Conservation (phyloP, 1,140 invertebrate genomes). For the Drosophila erecta region DNA sequence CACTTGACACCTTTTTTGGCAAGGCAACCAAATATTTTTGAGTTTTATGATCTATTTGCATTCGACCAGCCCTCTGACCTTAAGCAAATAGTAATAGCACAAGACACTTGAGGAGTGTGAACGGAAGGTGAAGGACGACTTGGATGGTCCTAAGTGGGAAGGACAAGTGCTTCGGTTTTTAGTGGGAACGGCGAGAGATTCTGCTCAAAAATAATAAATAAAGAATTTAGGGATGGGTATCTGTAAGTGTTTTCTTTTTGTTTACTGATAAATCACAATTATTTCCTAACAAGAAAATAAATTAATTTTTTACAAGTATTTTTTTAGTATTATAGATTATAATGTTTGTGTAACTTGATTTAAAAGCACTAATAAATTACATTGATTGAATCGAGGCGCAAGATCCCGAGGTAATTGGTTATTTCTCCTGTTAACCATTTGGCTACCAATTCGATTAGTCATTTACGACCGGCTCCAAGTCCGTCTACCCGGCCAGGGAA, state of each 20-base stretch:
- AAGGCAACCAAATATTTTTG: constrained; percentile 41
- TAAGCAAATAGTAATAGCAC: constrained; percentile 51
- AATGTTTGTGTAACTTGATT: not conserved
- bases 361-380: not conserved
- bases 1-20: constrained; percentile 61
- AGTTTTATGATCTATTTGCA: constrained; percentile 67
- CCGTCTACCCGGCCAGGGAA: constrained; percentile 5
- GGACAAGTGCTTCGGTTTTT: constrained; percentile 17
- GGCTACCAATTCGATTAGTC: constrained; percentile 68
- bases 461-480: constrained; percentile 42
- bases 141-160: not conserved
- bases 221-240: not conserved
- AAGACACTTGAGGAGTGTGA: constrained; percentile 35
- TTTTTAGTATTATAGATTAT: too few relatives aligned
- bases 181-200: not conserved
- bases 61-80: constrained; percentile 51
- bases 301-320: too few relatives aligned
- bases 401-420: constrained; percentile 9
- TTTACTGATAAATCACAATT: too few relatives aligned
- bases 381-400: not conserved
- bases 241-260: not conserved
- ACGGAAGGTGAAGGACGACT: constrained; percentile 14
- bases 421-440: constrained; percentile 37
- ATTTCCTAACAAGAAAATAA: too few relatives aligned
- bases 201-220: not conserved